A percentile compares a stretch with the other conserved stretches of the same genome.
Evolutionary conservation across 2,888 invertebrate genomes (phyloP).

Genomic region (Agonopterix arenella): DNA sequence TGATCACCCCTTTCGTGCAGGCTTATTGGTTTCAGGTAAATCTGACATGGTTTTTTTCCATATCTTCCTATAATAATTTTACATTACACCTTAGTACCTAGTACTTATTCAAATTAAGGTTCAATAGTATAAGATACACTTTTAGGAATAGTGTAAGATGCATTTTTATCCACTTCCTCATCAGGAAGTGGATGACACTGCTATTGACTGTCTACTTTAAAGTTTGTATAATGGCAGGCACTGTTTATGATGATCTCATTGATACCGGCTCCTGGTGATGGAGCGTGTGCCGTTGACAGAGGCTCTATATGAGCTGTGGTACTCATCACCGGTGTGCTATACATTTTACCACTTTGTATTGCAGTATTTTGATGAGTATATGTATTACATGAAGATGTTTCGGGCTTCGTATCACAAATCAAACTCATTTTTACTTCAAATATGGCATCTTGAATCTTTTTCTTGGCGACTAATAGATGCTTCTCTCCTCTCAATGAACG

Average conservation of each 20-base stretch:
- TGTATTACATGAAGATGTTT: slow-evolving; percentile 39
- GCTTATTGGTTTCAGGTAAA: no score
- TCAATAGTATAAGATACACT: no score
- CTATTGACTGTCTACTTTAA: slow-evolving; percentile 66
- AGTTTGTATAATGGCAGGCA: slow-evolving; percentile 60
- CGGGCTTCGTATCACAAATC: slow-evolving; percentile 50
- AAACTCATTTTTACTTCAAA: slow-evolving; percentile 79
- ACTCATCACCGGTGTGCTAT: slow-evolving; percentile 43
- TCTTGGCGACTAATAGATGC: slow-evolving; percentile 73
- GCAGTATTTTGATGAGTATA: slow-evolving; percentile 32
- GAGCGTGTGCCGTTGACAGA: slow-evolving; percentile 35
- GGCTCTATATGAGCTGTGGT: slow-evolving; percentile 52
- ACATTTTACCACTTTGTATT: slow-evolving; percentile 48
- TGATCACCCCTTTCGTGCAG: no score
- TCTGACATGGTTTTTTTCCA: no score
- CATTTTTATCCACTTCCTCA: slow-evolving; percentile 55
- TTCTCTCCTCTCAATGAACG: slow-evolving; percentile 74
- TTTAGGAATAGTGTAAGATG: slow-evolving; percentile 15
- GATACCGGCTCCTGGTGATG: slow-evolving; percentile 46
- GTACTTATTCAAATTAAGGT: no score
- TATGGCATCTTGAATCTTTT: slow-evolving; percentile 78
- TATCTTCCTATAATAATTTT: no score
- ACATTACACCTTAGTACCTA: no score
- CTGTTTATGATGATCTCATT: slow-evolving; percentile 63
- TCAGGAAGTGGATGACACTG: slow-evolving; percentile 56